Evolutionary conservation across 2,113 vertebrate genomes (phyloP).

Genomic region (Syrrhaptes paradoxus): DNA sequence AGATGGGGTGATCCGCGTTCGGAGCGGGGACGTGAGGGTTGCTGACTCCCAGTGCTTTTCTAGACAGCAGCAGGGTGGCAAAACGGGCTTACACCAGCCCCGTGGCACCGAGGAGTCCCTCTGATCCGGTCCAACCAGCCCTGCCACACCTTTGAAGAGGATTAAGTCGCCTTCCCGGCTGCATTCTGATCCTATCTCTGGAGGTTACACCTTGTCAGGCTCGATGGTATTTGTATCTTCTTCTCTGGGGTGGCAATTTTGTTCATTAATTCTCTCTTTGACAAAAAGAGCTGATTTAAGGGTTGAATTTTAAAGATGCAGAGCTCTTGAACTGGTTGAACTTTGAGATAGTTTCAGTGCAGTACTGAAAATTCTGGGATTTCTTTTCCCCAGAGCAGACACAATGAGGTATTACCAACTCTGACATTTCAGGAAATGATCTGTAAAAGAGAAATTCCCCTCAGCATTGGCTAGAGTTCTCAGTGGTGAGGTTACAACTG

Average conservation of each 20-base stretch:
- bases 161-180: background rate
- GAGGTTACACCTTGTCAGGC: background rate
- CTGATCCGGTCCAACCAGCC: background rate
- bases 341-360: background rate
- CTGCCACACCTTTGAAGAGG: background rate
- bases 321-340: background rate
- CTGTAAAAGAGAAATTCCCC: background rate
- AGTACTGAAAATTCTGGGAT: background rate
- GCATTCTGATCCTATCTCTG: background rate
- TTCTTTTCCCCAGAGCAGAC: background rate
- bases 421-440: background rate
- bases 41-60: background rate
- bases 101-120: background rate
- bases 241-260: background rate
- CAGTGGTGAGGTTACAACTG: background rate
- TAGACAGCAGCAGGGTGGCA: background rate
- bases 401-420: background rate
- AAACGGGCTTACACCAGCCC: background rate
- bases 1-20: background rate
- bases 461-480: background rate
- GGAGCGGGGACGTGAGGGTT: background rate
- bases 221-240: background rate
- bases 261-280: background rate
- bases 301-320: background rate
- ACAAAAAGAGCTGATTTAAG: background rate